phyloP scores from a whole-genome alignment of 2,888 invertebrate species.

The Cephus nigrinus region DNA sequence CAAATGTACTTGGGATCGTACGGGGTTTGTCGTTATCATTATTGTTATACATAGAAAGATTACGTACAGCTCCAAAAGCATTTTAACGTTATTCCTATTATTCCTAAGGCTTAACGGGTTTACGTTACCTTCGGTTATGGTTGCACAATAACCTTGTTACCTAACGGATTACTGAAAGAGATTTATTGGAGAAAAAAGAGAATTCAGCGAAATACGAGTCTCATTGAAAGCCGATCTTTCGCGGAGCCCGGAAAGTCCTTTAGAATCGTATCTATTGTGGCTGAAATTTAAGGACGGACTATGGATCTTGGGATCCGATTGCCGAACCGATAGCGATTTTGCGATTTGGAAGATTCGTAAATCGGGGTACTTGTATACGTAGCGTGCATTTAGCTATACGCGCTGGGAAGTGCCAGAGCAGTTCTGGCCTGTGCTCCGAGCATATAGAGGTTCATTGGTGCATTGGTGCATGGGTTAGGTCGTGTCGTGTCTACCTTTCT shows the following conservation, averaged over 20 bases:
- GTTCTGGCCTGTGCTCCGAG: background rate
- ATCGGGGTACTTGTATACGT: background rate
- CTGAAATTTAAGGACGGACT: background rate
- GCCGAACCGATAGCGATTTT: background rate
- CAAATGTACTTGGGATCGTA: background rate
- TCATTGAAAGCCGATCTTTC: background rate
- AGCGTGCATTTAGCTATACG: background rate
- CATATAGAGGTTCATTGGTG: background rate
- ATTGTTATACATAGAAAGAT: background rate
- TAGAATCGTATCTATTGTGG: background rate
- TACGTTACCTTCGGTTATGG: background rate
- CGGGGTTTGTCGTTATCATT: background rate
- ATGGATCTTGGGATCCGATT: background rate
- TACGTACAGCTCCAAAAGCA: background rate
- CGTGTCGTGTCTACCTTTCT: slow-evolving; percentile 57
- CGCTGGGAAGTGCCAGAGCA: background rate
- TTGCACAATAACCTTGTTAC: background rate
- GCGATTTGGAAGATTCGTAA: background rate
- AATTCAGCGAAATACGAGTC: background rate
- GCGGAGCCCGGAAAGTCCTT: background rate
- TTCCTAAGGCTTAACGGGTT: background rate
- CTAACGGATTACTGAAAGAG: background rate
- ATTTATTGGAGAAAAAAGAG: background rate
- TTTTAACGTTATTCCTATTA: background rate
- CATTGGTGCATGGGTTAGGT: slow-evolving; percentile 34